phyloP scores from a whole-genome alignment of 2,113 vertebrate genomes.

The Theristicus caerulescens region DNA sequence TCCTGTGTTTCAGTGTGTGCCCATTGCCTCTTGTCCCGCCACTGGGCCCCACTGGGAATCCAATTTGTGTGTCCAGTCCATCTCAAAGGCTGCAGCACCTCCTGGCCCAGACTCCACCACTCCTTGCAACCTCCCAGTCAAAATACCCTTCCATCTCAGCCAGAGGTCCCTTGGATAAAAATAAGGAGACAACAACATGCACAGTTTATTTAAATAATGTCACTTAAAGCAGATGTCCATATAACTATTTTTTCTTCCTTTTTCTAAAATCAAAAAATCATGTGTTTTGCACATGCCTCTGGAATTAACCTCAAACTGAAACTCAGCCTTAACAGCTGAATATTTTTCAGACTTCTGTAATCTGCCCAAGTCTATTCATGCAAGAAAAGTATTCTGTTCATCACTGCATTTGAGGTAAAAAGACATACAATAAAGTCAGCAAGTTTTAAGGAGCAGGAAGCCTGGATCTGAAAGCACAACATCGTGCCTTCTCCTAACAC shows the following conservation, averaged over 20 bases:
- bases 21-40: background rate
- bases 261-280: background rate
- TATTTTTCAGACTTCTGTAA: background rate
- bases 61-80: background rate
- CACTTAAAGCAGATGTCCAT: background rate
- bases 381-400: background rate
- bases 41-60: background rate
- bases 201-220: background rate
- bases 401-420: background rate
- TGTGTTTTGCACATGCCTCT: background rate
- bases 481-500: background rate
- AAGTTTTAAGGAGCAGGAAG: background rate
- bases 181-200: background rate
- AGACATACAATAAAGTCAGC: background rate
- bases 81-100: background rate
- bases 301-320: background rate
- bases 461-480: background rate
- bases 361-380: background rate
- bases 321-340: background rate
- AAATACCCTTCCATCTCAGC: background rate
- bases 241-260: background rate
- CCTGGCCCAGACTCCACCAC: background rate
- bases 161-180: background rate
- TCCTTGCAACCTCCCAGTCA: background rate
- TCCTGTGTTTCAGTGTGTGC: background rate